A percentile compares a stretch with the other conserved stretches of the same genome.
Evolutionary conservation across 2,797 vertebrate genomes (phyloP).

Genomic region (Tragelaphus eurycerus): DNA sequence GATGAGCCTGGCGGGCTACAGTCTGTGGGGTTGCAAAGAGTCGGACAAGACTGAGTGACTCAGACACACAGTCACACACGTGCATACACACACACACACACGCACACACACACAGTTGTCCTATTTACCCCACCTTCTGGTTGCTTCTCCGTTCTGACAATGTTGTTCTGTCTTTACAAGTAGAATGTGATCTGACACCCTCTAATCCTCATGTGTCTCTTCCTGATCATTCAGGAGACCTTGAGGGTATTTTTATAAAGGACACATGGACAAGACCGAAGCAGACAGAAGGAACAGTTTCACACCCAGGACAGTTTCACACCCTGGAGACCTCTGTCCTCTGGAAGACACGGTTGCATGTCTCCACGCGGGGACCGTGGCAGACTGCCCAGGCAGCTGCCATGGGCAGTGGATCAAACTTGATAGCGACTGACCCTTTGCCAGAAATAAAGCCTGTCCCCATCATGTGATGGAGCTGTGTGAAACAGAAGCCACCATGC

Average conservation of each 20-base stretch:
- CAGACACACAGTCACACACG: not conserved
- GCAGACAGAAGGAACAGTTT: fast-evolving
- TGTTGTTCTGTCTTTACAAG: not conserved
- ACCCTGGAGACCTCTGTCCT: fast-evolving
- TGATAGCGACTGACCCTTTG: not conserved
- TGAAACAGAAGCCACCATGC: fast-evolving
- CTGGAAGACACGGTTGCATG: fast-evolving
- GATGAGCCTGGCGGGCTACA: not conserved
- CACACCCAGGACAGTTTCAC: not conserved
- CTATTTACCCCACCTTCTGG: not conserved
- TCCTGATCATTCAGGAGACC: not conserved
- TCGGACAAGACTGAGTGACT: fast-evolving
- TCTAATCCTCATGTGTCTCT: fast-evolving
- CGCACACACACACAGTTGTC: not conserved
- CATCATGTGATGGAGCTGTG: fast-evolving
- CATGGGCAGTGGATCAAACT: fast-evolving
- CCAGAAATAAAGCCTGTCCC: not conserved
- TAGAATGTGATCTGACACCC: fast-evolving
- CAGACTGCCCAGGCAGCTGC: not conserved
- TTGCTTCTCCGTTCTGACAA: not conserved
- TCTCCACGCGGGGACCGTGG: fast-evolving
- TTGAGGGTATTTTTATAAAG: not conserved
- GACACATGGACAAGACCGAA: fast-evolving
- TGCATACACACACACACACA: not conserved
- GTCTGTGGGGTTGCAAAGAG: not conserved